Evolutionary conservation across 2,888 invertebrate genomes (phyloP).

Genomic region (Zygogramma bicolorata): DNA sequence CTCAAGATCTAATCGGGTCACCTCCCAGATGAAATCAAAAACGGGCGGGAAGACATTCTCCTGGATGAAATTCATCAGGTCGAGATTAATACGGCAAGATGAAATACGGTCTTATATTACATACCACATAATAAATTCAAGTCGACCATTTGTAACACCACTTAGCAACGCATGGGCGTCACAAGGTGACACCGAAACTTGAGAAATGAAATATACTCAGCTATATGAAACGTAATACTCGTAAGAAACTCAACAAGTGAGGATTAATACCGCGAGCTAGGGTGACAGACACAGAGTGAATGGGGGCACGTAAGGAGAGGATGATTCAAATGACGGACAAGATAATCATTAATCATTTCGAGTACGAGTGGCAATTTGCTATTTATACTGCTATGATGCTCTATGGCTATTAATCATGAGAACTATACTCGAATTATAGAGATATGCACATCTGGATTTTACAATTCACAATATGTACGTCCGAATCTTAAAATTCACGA

Average conservation of each 20-base stretch:
- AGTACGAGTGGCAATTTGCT: neutral
- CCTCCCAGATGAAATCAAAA: neutral
- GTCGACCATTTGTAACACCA: constrained; percentile 17
- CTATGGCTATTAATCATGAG: no score
- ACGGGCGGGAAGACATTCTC: neutral
- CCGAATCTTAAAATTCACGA: no score
- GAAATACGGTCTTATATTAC: constrained; percentile 22
- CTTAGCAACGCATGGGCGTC: constrained; percentile 13
- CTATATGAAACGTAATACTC: neutral
- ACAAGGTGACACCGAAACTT: neutral
- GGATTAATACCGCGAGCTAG: neutral
- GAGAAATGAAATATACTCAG: neutral
- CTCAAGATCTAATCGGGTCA: neutral
- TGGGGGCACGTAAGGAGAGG: neutral
- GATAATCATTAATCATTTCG: neutral
- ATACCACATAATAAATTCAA: constrained; percentile 22
- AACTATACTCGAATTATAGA: no score
- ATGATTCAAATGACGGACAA: neutral
- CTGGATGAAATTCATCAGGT: constrained; percentile 6
- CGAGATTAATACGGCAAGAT: constrained; percentile 22
- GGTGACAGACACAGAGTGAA: neutral
- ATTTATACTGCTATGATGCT: neutral
- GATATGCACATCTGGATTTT: no score
- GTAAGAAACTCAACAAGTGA: constrained; percentile 3
- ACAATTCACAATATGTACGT: no score